Evolutionary conservation across 2,113 vertebrate species (phyloP).

Genomic region (Misgurnus anguillicaudatus): DNA sequence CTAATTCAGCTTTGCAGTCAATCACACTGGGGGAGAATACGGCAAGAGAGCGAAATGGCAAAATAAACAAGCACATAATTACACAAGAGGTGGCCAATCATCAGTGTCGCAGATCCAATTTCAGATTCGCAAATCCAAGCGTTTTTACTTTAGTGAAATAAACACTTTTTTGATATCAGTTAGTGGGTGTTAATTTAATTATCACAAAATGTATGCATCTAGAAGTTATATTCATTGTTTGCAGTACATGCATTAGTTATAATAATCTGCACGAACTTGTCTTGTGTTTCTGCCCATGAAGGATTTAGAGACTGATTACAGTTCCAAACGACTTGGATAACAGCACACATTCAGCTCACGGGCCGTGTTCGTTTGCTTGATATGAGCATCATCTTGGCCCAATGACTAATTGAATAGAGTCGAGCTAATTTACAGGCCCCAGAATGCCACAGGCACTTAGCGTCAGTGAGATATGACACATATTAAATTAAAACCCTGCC

Average conservation of each 20-base stretch:
- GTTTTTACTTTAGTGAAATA: not conserved
- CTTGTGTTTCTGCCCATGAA: not conserved
- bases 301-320: constrained; percentile 41
- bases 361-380: constrained; percentile 48
- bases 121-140: not conserved
- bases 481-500: constrained; percentile 54
- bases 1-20: constrained; percentile 12
- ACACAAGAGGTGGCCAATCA: not conserved
- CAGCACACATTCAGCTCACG: constrained; percentile 40
- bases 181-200: not conserved
- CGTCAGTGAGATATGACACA: constrained; percentile 51
- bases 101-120: not conserved
- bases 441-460: constrained; percentile 57
- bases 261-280: constrained; percentile 9
- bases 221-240: too few relatives aligned
- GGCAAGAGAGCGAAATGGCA: not conserved
- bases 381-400: constrained; percentile 43
- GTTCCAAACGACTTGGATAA: constrained; percentile 30
- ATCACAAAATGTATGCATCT: too few relatives aligned
- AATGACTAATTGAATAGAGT: constrained; percentile 61
- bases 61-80: not conserved
- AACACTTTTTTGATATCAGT: not conserved
- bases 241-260: not conserved
- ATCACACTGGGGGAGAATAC: not conserved
- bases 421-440: constrained; percentile 57